These are phyloP conservation scores for Myrmecobius fasciatus DNA, from an alignment of 2,113 vertebrate genomes.

Conservation along the genomic window DNA sequence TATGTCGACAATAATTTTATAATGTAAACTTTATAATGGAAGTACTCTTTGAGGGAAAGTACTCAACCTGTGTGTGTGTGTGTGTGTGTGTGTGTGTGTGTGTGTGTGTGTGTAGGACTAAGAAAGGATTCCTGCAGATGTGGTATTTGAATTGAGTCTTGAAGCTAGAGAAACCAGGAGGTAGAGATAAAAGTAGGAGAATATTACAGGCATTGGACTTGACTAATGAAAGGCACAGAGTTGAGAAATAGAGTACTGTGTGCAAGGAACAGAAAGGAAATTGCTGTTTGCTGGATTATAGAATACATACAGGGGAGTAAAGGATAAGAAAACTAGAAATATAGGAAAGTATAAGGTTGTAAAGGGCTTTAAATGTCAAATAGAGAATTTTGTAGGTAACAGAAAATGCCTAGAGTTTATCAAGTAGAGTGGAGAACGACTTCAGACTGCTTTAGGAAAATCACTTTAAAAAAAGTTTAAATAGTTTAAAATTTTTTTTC, in stretches of 20 bases:
- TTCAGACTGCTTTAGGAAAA: background rate
- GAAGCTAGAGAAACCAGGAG: background rate
- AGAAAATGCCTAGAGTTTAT: background rate
- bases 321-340: background rate
- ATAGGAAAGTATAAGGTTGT: background rate
- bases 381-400: background rate
- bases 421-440: background rate
- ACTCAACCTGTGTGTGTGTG: too few relatives aligned
- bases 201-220: background rate
- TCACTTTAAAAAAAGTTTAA: background rate
- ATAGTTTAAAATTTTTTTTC: background rate
- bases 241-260: background rate
- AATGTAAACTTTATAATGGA: too few relatives aligned
- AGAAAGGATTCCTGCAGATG: too few relatives aligned
- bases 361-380: background rate
- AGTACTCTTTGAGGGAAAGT: too few relatives aligned
- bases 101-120: too few relatives aligned
- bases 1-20: too few relatives aligned
- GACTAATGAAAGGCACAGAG: background rate
- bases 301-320: background rate
- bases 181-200: background rate
- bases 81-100: too few relatives aligned
- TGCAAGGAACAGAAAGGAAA: background rate
- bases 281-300: background rate
- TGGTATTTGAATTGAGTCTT: background rate